phyloP scores from a whole-genome alignment of 2,888 invertebrate genomes.

The Trichacis sp. region DNA sequence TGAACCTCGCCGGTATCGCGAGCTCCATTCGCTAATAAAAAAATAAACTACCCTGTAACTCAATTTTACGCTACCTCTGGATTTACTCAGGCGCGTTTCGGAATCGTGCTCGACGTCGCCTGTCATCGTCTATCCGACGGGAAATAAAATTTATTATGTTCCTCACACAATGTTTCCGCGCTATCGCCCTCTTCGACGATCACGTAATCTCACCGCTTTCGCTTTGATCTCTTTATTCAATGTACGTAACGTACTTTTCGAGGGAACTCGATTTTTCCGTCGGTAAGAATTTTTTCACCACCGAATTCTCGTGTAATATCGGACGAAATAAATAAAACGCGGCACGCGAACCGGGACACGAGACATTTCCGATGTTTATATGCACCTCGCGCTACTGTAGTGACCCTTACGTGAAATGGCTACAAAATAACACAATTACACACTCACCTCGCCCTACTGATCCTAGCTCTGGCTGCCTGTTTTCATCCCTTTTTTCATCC shows the following conservation, averaged over 20 bases:
- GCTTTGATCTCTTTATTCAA: not conserved
- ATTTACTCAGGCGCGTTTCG: slow-evolving; percentile 13
- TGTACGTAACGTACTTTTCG: too few species aligned
- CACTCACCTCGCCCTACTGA: slow-evolving; percentile 59
- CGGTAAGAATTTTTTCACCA: too few species aligned
- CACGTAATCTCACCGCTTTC: not conserved
- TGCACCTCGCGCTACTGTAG: slow-evolving; percentile 58
- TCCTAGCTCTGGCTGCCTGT: slow-evolving; percentile 52
- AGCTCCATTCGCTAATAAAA: slow-evolving; percentile 56
- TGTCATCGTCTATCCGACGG: slow-evolving; percentile 12
- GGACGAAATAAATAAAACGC: too few species aligned
- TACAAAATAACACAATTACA: slow-evolving; percentile 69
- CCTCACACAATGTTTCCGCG: slow-evolving; percentile 7
- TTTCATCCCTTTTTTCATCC: slow-evolving; percentile 49
- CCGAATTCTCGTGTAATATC: too few species aligned
- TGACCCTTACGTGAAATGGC: slow-evolving; percentile 65
- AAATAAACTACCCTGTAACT: slow-evolving; percentile 64
- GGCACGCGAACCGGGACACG: slow-evolving; percentile 60
- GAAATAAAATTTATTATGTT: slow-evolving; percentile 19
- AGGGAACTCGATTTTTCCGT: too few species aligned
- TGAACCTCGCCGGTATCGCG: slow-evolving; percentile 50
- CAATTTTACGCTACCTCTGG: slow-evolving; percentile 61
- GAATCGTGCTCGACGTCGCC: slow-evolving; percentile 13
- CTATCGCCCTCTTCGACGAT: not conserved
- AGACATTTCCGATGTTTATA: slow-evolving; percentile 67